Percentiles rank a stretch among this genome's conserved stretches.
phyloP scores from a whole-genome alignment of 2,888 invertebrate genomes.

The Polylopha cassiicola region DNA sequence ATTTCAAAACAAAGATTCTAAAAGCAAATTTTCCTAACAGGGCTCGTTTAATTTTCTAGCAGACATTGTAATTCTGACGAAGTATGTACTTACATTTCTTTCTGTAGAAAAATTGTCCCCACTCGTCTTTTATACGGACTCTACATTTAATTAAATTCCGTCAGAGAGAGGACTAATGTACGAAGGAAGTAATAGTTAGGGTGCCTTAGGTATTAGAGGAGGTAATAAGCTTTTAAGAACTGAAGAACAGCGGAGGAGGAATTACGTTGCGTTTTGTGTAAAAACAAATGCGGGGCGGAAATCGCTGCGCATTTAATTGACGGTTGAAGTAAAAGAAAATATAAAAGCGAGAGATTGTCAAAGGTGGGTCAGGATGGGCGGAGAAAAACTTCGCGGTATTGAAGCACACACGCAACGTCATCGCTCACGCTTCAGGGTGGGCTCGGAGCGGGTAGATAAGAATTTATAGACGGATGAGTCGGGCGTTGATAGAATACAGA shows the following conservation, averaged over 20 bases:
- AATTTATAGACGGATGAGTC: constrained; percentile 66
- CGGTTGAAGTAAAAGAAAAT: constrained; percentile 20
- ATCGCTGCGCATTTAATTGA: background rate
- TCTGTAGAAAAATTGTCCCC: constrained; percentile 37
- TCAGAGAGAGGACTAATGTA: constrained; percentile 21
- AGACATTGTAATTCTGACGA: constrained; percentile 28
- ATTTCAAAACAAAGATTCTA: too few relatives aligned
- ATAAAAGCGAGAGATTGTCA: constrained; percentile 38
- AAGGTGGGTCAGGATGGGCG: constrained; percentile 30
- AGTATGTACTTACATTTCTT: constrained; percentile 28
- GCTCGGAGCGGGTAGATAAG: constrained; percentile 58
- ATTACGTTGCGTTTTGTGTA: background rate
- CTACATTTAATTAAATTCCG: constrained; percentile 53
- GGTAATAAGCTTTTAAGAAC: constrained; percentile 15
- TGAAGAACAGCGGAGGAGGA: background rate
- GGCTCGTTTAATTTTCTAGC: constrained; percentile 20
- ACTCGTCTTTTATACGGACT: constrained; percentile 28
- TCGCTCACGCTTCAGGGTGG: constrained; percentile 56
- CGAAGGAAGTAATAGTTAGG: constrained; percentile 26
- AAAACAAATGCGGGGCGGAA: too few relatives aligned
- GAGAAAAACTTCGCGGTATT: constrained; percentile 39
- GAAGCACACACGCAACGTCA: constrained; percentile 56
- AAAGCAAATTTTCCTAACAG: constrained; percentile 7
- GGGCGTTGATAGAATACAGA: constrained; percentile 64
- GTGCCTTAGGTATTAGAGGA: constrained; percentile 9